Conservation (phyloP, 2,113 vertebrate species). For the Verasper variegatus region DNA sequence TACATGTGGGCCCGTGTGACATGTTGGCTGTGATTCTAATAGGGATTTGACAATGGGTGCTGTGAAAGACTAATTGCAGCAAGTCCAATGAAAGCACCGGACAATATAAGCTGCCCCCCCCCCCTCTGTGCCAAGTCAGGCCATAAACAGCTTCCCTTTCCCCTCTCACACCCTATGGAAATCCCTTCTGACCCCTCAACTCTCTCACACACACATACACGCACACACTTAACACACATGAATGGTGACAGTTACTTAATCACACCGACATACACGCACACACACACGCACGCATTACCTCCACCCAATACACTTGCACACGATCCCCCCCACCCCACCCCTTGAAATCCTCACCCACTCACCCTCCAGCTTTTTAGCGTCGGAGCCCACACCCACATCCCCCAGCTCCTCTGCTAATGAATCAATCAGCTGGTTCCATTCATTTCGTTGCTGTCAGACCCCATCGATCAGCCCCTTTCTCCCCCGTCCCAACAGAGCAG, state of each 20-base stretch:
- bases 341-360: constrained; percentile 17
- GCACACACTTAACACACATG: constrained; percentile 46
- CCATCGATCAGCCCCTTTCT: constrained; percentile 73
- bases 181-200: constrained; percentile 58
- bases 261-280: constrained; percentile 26
- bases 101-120: constrained; percentile 66
- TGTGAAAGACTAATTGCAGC: constrained; percentile 70
- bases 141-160: constrained; percentile 70
- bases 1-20: background rate
- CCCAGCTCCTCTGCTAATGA: constrained; percentile 67
- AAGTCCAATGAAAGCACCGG: constrained; percentile 66
- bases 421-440: constrained; percentile 78
- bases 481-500: constrained; percentile 55
- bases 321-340: background rate
- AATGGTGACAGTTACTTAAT: constrained; percentile 62
- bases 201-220: constrained; percentile 28
- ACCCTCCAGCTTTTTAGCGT: constrained; percentile 44
- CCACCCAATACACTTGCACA: constrained; percentile 39
- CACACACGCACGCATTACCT: constrained; percentile 52
- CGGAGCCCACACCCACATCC: constrained; percentile 45
- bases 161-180: constrained; percentile 70
- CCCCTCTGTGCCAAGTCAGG: constrained; percentile 75
- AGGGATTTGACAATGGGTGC: constrained; percentile 40
- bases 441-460: constrained; percentile 74
- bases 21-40: constrained; percentile 25